Base-by-base conservation (phyloP, 2,797 vertebrate genomes). In the Pipistrellus pipistrellus region DNA sequence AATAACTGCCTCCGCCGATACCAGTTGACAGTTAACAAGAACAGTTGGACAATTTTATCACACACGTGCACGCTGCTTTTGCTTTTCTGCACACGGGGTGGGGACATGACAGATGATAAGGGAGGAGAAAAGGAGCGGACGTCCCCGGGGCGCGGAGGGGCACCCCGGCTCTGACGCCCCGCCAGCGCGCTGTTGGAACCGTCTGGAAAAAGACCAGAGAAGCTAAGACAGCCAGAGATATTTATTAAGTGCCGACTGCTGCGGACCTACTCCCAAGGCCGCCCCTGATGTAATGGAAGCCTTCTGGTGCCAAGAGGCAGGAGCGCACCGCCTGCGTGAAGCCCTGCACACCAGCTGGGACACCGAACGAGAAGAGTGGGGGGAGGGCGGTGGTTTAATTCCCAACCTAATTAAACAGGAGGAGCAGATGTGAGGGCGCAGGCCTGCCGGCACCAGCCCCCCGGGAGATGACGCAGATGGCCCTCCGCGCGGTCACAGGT, bases 1-100 rank as follows among this genome's bases (percentile, higher is more conserved):
- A 94, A 59, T 90, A 97, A 96, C 95, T 68, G 92, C 77, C 90
- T 92, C 55, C 44, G 66, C 76, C 64, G 72, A 73, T 86, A 73
- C 23, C 35, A 20, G 66, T 18, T 88, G 90, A 93, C 91, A 90
- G 88, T 92, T 95, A 95, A 68, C 75, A 91, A 93, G 77, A 93
- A 48, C 59, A 81, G 69, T 69, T 78, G 23, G 85, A 85, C 72
- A 57, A 72, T 51, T 95, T 92, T 90, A 85, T 88, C 91, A 85
- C 14, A 75, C 32, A 59, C 0, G 7, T 23, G 72, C 46, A 77
- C 53, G 59, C 51, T 8, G 38, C 32, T 53, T 62, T 68, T 84
- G 86, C 46, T 20, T 76, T 82, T 89, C 57, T 59, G 46, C 57
- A 6, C 20, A 66, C 15, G 44, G 72, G n/a, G 14, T 10, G 18